phyloP scores from a whole-genome alignment of 2,888 invertebrate species.

The Acleris emargana region DNA sequence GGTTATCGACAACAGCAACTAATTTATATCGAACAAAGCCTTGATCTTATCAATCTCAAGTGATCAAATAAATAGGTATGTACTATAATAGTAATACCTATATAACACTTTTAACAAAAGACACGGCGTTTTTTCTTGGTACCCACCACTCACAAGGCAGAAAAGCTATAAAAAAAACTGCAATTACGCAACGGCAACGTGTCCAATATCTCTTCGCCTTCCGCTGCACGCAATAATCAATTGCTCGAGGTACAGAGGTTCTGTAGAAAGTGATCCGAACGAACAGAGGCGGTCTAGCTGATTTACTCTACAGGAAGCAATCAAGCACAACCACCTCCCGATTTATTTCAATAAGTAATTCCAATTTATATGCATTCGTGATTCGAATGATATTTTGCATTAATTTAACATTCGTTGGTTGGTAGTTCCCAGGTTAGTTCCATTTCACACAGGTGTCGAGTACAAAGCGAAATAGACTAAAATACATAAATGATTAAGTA shows the following conservation, averaged over 20 bases:
- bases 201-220: too few relatives aligned
- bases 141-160: too few relatives aligned
- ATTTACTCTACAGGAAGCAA: constrained; percentile 18
- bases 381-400: too few relatives aligned
- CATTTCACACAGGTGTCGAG: background rate
- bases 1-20: constrained; percentile 10
- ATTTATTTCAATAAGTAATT: constrained; percentile 15
- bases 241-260: constrained; percentile 33
- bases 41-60: constrained; percentile 8
- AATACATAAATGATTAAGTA: too few relatives aligned
- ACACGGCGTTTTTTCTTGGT: too few relatives aligned
- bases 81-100: too few relatives aligned
- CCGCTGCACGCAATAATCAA: constrained; percentile 40
- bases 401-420: too few relatives aligned
- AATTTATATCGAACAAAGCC: constrained; percentile 14
- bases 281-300: background rate
- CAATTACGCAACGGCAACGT: too few relatives aligned
- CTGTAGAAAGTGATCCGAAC: constrained; percentile 35
- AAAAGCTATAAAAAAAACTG: too few relatives aligned
- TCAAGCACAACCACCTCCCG: background rate
- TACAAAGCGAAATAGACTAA: background rate
- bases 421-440: too few relatives aligned
- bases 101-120: too few relatives aligned
- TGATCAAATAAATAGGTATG: constrained; percentile 5
- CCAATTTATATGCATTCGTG: background rate